Base-by-base conservation (phyloP, 2,888 invertebrate species). In the Cerastis rubricosa region DNA sequence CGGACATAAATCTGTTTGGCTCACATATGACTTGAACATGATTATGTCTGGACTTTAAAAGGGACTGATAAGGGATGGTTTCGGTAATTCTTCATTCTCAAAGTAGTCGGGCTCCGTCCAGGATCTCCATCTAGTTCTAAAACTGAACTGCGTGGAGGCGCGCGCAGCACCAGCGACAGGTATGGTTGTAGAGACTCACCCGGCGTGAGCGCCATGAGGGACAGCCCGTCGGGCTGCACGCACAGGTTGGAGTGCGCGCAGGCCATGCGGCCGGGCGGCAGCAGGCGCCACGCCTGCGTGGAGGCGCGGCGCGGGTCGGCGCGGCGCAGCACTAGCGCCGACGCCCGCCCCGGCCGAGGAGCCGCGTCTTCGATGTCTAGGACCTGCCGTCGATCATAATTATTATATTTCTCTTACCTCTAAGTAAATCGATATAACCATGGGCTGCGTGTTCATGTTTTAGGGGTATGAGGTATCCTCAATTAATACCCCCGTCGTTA, bases 311-410 rank as follows among this genome's bases (percentile, higher is more conserved):
- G 97, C 51, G 97, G 97, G 94, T 99, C 99, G 1, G 98, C 98
- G 85, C 98, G 98, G 70, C 98, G 97, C 88, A 99, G 97, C 89
- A 98, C 98, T 64, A 99, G 97, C 70, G 98, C 97, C 2, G 98
- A 97, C 81, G 94, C 94, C 70, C 93, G 93, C 19, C 97, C 98
- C 0, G 99, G 99, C 92, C 99, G 98, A 12, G 99, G 98, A 0
- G 99, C 99, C 47, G 98, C 97, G 81, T 98, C 98, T 83, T 98
- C 98, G 85, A 99, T 98, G 94, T 99, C 99, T 87, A 99, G 95
- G 22, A 99, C 99, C 93, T 64, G n/a, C 1, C 17, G 1, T 3
- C 3, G 1, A 29, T 17, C 14, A 25, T 14, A 7, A 29, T 17
- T 17, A 17, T 59, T 57, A n/a, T 5, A 22, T 22, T 0, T 11